Evolutionary conservation across 2,888 invertebrate genomes (phyloP), one percentile per base, ranked within the genome.

Genomic region (Acleris holmiana): DNA sequence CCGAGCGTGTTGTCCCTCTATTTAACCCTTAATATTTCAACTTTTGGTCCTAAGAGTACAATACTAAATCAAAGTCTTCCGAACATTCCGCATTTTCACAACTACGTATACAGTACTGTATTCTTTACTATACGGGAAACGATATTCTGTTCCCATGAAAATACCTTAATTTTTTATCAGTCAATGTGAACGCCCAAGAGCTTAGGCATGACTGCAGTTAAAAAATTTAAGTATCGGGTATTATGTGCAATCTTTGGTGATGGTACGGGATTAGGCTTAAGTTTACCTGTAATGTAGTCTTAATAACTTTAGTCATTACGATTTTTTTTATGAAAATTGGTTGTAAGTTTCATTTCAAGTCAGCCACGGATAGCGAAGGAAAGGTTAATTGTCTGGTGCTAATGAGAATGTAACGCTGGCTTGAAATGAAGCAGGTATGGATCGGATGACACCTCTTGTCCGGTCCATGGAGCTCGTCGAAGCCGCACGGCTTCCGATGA

Each of bases 211-310:
- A 92, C 93, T 91, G 90, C 89, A 88, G 85, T 86, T 87, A 88
- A 89, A 90, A 91, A 93, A 93, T 91, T 93, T 93, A 93, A 94
- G 93, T 94, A 94, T 96, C 95, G 96, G 96, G 96, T 95, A 95
- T 94, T 94, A 95, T 95, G 96, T 96, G 96, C 96, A 96, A 96
- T 96, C 95, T 91, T 94, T 95, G 95, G 95, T 95, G 94, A 94
- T 94, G 95, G 94, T 93, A 90, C 90, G 91, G 92, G 93, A 86
- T 83, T 89, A 89, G 72, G 73, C 69, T 50, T 91, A 91, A 89
- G 88, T 75, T 72, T 84, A 84, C 75, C 49, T 69, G 44, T 69
- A 87, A 80, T 77, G 76, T 83, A 85, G 79, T 73, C 65, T 80
- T 78, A 78, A 69, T 85, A 85, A 78, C 44, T 74, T 74, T 83